phyloP scores from a whole-genome alignment of 1,140 invertebrate genomes.

The Danaus melanippus region DNA sequence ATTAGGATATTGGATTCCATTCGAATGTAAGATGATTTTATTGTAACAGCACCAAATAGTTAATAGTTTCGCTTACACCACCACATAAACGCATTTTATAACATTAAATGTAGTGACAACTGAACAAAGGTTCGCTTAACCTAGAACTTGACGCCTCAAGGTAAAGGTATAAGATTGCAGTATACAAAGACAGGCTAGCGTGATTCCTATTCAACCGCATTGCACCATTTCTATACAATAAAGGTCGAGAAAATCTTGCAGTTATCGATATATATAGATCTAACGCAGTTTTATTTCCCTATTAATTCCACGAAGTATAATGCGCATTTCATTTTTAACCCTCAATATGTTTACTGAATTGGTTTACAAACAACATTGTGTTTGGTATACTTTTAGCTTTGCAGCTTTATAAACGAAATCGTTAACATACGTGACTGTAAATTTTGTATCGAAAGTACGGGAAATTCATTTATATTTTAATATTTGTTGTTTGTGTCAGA shows the following conservation, averaged over 20 bases:
- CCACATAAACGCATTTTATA: conserved; percentile 6
- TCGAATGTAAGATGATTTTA: conserved; percentile 28
- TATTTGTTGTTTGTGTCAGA: too few relatives aligned
- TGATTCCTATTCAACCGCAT: conserved; percentile 44
- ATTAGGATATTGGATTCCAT: conserved; percentile 28
- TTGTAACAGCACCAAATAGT: conserved; percentile 16
- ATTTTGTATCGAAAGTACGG: too few relatives aligned
- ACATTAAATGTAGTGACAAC: conserved; percentile 7
- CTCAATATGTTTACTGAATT: too few relatives aligned
- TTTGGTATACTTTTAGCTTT: too few relatives aligned
- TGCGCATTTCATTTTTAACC: too few relatives aligned
- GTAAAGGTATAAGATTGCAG: conserved; percentile 42
- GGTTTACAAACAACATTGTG: too few relatives aligned
- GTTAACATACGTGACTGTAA: too few relatives aligned
- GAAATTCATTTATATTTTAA: too few relatives aligned
- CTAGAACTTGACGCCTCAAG: conserved; percentile 33
- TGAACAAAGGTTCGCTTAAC: conserved; percentile 21
- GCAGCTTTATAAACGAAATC: too few relatives aligned
- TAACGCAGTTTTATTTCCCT: conserved; percentile 1
- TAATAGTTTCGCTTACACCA: conserved; percentile 8
- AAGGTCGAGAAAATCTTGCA: conserved; percentile 50
- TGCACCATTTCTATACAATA: conserved; percentile 43
- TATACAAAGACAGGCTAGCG: conserved; percentile 39
- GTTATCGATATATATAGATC: conserved; percentile 12
- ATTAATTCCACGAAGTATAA: background rate